Percentiles rank a stretch among this genome's conserved stretches.
phyloP scores from a whole-genome alignment of 2,888 invertebrate genomes.

The Leptinotarsa tumamoca region DNA sequence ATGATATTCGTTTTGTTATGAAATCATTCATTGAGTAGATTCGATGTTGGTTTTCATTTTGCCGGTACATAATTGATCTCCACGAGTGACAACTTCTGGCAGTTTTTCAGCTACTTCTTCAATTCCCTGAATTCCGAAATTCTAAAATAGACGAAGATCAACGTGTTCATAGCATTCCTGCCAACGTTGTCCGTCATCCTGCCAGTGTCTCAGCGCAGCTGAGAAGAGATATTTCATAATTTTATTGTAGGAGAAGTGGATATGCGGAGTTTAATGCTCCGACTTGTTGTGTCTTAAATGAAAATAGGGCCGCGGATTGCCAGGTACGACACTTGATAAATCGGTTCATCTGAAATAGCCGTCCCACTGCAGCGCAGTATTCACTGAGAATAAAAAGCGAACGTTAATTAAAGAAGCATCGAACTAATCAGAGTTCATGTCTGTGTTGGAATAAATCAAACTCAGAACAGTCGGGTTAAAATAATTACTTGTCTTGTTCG shows the following conservation, averaged over 20 bases:
- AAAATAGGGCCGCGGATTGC: constrained; percentile 54
- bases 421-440: constrained; percentile 68
- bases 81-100: too few relatives aligned
- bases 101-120: too few relatives aligned
- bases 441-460: constrained; percentile 68
- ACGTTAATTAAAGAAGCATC: constrained; percentile 68
- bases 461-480: constrained; percentile 66
- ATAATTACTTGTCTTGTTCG: constrained; percentile 68
- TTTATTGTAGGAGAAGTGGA: constrained; percentile 36
- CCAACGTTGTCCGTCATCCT: constrained; percentile 13
- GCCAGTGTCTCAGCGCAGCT: constrained; percentile 15
- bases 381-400: constrained; percentile 62
- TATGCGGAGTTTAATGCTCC: constrained; percentile 40
- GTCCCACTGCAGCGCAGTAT: constrained; percentile 57
- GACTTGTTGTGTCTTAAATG: constrained; percentile 42
- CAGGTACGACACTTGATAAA: constrained; percentile 60
- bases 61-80: too few relatives aligned
- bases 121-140: background rate
- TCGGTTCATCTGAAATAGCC: constrained; percentile 60
- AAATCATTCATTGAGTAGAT: too few relatives aligned
- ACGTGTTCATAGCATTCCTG: background rate
- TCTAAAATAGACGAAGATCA: background rate
- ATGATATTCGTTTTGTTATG: too few relatives aligned
- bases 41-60: too few relatives aligned
- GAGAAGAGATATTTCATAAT: constrained; percentile 39